Evolutionary conservation across 2,888 invertebrate species (phyloP).

Genomic region (Cephalotes varians): DNA sequence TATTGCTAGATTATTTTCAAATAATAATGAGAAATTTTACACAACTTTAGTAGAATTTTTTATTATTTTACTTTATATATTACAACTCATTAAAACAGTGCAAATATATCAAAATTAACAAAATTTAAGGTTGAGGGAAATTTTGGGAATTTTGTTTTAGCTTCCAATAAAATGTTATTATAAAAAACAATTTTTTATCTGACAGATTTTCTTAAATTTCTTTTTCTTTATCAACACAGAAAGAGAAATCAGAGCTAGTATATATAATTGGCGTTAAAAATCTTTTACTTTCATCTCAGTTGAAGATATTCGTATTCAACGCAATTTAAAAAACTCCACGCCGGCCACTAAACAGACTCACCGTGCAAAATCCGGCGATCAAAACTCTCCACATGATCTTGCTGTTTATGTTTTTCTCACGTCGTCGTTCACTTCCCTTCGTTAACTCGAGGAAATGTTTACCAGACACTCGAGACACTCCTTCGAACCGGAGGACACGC

Average conservation of each 20-base stretch:
- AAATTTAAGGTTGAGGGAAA: too few relatives aligned
- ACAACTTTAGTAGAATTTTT: neutral
- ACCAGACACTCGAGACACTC: conserved; percentile 57
- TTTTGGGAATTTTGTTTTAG: neutral
- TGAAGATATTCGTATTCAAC: neutral
- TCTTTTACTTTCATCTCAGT: neutral
- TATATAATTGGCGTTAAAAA: neutral
- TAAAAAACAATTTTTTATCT: conserved; percentile 4
- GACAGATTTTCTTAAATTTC: neutral
- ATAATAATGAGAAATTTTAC: neutral
- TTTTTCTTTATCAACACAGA: neutral
- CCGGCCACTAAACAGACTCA: conserved; percentile 67
- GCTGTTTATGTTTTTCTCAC: conserved; percentile 31
- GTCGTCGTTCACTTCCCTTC: conserved; percentile 26
- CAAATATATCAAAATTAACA: neutral
- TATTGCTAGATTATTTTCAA: neutral
- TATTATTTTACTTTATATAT: neutral
- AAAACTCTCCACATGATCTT: conserved; percentile 82
- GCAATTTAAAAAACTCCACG: neutral
- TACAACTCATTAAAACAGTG: neutral
- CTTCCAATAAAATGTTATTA: neutral
- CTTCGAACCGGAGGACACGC: conserved; percentile 33
- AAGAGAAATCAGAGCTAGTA: neutral
- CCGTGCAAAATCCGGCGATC: conserved; percentile 81
- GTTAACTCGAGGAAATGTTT: conserved; percentile 32